Evolutionary conservation across 2,113 vertebrate genomes (phyloP).

Genomic region (Taxidea taxus): DNA sequence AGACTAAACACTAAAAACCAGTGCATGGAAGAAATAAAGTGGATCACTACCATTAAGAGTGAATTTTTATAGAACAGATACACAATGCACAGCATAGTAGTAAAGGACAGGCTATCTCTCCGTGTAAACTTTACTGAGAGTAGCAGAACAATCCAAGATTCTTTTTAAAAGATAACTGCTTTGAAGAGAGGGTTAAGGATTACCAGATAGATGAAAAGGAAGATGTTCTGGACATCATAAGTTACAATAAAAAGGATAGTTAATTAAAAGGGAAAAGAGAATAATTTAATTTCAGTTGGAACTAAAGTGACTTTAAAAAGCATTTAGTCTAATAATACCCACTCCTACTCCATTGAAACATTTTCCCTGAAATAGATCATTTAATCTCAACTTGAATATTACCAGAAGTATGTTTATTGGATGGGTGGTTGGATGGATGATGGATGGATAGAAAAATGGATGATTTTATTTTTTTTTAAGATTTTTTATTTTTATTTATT

Average conservation of each 20-base stretch:
- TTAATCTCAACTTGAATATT: not conserved
- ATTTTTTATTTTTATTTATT: no score
- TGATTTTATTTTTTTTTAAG: no score
- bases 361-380: not conserved
- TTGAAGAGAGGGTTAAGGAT: not conserved
- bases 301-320: not conserved
- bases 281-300: not conserved
- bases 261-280: not conserved
- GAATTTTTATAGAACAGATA: not conserved
- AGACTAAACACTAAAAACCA: slow-evolving; percentile 16
- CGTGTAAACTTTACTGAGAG: not conserved
- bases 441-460: not conserved
- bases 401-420: not conserved
- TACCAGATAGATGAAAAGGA: not conserved
- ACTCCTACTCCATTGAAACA: not conserved
- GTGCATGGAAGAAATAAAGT: not conserved
- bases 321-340: slow-evolving; percentile 4
- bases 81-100: not conserved
- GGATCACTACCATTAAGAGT: not conserved
- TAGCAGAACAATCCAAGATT: not conserved
- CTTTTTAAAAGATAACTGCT: not conserved
- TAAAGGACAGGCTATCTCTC: not conserved
- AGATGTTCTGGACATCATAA: not conserved
- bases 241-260: not conserved
- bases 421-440: not conserved